These are phyloP conservation scores for Mobula hypostoma DNA, from an alignment of 2,113 vertebrate genomes.

Conservation along the genomic window DNA sequence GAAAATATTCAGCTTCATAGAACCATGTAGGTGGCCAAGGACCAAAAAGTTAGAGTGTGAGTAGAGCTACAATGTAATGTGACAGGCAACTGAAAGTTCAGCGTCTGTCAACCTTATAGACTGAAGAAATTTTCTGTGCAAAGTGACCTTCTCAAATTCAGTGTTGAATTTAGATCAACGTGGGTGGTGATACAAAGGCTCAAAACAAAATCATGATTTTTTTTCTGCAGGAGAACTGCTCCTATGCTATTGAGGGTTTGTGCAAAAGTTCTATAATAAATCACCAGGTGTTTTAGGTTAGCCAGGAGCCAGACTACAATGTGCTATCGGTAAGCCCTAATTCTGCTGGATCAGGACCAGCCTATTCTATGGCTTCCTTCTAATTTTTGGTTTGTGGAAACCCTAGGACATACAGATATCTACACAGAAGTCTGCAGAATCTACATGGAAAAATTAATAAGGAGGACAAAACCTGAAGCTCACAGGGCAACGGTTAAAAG, in stretches of 20 bases:
- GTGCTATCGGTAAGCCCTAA: background rate
- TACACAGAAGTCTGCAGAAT: background rate
- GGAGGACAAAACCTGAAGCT: background rate
- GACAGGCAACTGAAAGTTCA: too few species aligned
- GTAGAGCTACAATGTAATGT: too few species aligned
- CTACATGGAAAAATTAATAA: background rate
- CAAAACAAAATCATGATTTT: background rate
- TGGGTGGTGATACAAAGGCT: background rate
- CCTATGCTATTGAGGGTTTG: background rate
- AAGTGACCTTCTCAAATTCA: too few species aligned
- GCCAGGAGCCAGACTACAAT: background rate
- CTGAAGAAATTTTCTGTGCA: too few species aligned
- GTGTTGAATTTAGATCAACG: background rate
- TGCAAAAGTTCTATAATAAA: background rate
- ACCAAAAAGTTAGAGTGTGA: too few species aligned
- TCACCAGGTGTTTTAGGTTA: background rate
- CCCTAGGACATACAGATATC: background rate
- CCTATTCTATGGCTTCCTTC: background rate
- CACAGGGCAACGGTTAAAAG: background rate
- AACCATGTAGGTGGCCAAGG: too few species aligned
- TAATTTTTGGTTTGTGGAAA: background rate
- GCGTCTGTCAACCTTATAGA: too few species aligned
- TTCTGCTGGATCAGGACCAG: background rate
- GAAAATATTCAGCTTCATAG: too few species aligned
- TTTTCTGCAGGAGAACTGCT: too few species aligned